These are phyloP conservation scores for Pseudopleuronectes americanus DNA, from an alignment of 2,797 vertebrate genomes.

Conservation along the genomic window DNA sequence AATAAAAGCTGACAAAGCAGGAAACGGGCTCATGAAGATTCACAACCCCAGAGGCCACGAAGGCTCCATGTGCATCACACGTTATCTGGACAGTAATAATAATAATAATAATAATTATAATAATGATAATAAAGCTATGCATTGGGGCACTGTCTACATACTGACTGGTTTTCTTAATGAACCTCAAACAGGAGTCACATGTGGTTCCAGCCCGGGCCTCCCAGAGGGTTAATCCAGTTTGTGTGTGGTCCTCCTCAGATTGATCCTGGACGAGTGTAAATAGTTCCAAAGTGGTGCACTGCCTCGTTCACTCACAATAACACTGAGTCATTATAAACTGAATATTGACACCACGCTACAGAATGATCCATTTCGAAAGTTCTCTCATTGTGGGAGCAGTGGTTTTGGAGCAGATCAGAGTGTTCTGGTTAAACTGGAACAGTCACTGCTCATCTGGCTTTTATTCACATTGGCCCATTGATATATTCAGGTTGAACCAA, in stretches of 20 bases:
- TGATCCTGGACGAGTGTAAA: neutral
- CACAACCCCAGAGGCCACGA: too few relatives aligned
- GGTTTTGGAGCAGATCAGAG: constrained; percentile 32
- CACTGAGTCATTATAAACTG: neutral
- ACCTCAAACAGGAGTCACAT: neutral
- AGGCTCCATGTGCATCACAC: too few relatives aligned
- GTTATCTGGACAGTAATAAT: too few relatives aligned
- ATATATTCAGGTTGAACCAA: constrained; percentile 30
- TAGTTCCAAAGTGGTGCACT: neutral
- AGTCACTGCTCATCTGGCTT: constrained; percentile 25
- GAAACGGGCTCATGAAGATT: too few relatives aligned
- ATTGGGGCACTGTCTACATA: too few relatives aligned
- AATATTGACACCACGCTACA: neutral
- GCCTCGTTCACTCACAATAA: neutral
- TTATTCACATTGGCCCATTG: constrained; percentile 36
- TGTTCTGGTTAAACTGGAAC: constrained; percentile 42
- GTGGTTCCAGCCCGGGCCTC: neutral
- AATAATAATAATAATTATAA: too few relatives aligned
- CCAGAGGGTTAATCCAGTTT: constrained; percentile 11
- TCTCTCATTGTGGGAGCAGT: neutral
- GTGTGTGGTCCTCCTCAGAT: constrained; percentile 50
- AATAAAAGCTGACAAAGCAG: too few relatives aligned
- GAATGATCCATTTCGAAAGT: constrained; percentile 14
- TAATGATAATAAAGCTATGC: too few relatives aligned
- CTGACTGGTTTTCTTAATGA: neutral